Evolutionary conservation across 2,888 invertebrate genomes (phyloP), one percentile per base, ranked within the genome.

Genomic region (Escarpia spicata): DNA sequence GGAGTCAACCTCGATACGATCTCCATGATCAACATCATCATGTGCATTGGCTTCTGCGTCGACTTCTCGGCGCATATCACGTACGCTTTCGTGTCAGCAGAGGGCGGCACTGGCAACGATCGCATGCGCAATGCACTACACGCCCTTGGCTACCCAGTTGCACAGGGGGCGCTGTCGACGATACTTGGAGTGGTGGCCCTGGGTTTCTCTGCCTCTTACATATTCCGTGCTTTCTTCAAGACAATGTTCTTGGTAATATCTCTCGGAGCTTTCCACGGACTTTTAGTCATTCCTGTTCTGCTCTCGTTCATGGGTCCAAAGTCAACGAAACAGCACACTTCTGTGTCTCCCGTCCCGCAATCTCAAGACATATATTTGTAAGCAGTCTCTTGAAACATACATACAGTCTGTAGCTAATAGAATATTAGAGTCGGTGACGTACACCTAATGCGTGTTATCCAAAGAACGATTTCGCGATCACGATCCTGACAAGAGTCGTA

Each of bases 31-130:
- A 99, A 99, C 96, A 97, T 99, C 92, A 99, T 99, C 94, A 99
- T 99, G 99, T 99, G 99, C 96, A 98, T 99, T 93, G 99, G 99
- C 92, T 99, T 99, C 97, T 98, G 98, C 15, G 98, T 99, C 0
- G 99, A 99, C 96, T 99, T 99, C 96, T 99, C 99, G 0, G 99
- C 99, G 1, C 99, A 99, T 96, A 99, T 99, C 94, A 98, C 98
- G 95, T 99, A 99, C 96, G 98, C 98, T 0, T 99, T 98, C 96
- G 98, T 91, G 99, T 98, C 98, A 98, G 3, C 98, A 98, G 0
- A 98, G 98, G 95, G 98, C 98, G 26, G 97, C 97, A 95, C 97
- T 97, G n/a, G 97, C 98, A 0, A 97, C 98, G 92, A 98, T 60
- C 97, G 98, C 93, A 98, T 99, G 9, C 97, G 97, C 94, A 98